phyloP scores from a whole-genome alignment of 92 coral and sea anemone species.

The Isaurus tuberculatus region DNA sequence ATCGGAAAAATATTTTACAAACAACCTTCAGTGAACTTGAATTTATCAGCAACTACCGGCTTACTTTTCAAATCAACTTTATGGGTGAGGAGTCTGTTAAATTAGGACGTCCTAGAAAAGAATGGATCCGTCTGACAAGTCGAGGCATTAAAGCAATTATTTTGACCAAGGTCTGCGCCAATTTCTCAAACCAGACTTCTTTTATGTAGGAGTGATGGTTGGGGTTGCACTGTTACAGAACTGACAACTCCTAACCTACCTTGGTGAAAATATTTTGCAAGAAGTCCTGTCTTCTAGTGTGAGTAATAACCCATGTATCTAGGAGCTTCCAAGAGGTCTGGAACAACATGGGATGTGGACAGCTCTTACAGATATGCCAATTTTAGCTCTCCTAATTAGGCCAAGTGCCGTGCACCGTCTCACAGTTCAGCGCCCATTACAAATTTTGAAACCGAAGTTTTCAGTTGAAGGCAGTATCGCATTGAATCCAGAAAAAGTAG shows the following conservation, averaged over 20 bases:
- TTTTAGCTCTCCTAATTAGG: background rate
- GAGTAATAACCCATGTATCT: background rate
- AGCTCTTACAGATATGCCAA: constrained; percentile 9
- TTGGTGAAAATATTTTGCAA: background rate
- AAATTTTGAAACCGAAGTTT: background rate
- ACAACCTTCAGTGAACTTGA: constrained; percentile 75
- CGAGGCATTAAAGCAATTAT: no score
- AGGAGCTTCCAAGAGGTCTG: background rate
- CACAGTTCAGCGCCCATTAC: background rate
- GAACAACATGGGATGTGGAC: background rate
- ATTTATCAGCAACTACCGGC: constrained; percentile 49
- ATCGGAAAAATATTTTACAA: constrained; percentile 63
- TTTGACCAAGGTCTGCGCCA: background rate
- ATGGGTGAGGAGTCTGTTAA: no score
- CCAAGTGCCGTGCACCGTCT: background rate
- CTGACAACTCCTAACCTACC: background rate
- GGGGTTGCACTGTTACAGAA: background rate
- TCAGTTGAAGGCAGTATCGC: constrained; percentile 13
- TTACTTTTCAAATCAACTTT: no score
- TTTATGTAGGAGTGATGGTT: constrained; percentile 2
- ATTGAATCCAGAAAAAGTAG: background rate
- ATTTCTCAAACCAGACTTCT: background rate
- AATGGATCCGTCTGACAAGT: no score
- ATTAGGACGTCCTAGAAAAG: no score
- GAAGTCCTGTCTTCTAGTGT: background rate